Evolutionary conservation across 2,113 vertebrate species (phyloP).

Genomic region (Heterocephalus glaber): DNA sequence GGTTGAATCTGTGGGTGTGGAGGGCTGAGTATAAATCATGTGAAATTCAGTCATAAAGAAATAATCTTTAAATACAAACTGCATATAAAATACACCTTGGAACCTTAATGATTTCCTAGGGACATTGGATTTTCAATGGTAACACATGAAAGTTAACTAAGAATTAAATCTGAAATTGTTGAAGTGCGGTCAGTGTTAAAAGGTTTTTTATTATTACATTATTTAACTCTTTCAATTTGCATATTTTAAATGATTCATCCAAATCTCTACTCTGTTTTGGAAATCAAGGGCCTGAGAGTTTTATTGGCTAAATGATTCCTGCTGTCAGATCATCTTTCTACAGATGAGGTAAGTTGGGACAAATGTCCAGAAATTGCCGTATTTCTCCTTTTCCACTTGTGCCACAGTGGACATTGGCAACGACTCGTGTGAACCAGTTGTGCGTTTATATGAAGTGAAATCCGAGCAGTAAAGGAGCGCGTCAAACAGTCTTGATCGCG

Average conservation of each 20-base stretch:
- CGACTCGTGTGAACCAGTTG: neutral
- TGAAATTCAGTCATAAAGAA: neutral
- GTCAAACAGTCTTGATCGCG: accelerated
- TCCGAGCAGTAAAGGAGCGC: neutral
- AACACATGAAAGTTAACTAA: neutral
- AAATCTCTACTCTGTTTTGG: conserved; percentile 21
- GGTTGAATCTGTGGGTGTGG: neutral
- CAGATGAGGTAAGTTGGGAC: neutral
- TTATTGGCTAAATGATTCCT: neutral
- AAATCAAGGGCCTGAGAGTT: neutral
- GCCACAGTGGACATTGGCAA: neutral
- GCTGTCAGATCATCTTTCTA: neutral
- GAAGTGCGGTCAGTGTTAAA: neutral
- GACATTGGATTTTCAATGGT: neutral
- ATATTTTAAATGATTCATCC: conserved; percentile 22
- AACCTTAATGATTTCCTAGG: neutral
- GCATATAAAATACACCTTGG: neutral
- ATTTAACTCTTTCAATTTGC: neutral
- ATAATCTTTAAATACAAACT: neutral
- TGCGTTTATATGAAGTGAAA: neutral
- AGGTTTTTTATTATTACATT: neutral
- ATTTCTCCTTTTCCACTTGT: neutral
- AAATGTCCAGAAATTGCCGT: neutral
- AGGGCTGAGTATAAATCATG: neutral
- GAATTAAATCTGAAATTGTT: conserved; percentile 29